Base-by-base conservation (phyloP, 2,797 vertebrate genomes). In the Arrhamphus sclerolepis region DNA sequence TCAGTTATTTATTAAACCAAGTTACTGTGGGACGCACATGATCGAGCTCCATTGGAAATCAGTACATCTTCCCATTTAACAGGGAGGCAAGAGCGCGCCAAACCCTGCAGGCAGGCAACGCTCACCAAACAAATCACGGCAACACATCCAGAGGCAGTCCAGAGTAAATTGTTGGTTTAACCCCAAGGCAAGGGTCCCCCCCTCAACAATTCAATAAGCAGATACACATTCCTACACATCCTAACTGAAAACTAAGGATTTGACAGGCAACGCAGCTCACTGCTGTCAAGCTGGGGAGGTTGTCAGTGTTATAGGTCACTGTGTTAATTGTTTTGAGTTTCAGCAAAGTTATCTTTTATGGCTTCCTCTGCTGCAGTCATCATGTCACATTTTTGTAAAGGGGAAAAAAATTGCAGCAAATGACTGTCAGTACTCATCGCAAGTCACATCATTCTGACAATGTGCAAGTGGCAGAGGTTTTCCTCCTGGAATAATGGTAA, bases 161-260 rank as follows among this genome's bases (percentile, higher is more conserved):
- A 79, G 66, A 85, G 86, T 89, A 91, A 91, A 92, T 90, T 91
- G 87, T 91, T 91, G 78, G 80, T 90, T 89, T 92, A 89, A 89
- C 89, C 91, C 89, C 77, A 75, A 88, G 88, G 90, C 90, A 80
- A 90, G 78, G 82, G 77, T 80, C 82, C 75, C 78, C 75, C 71
- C 44, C 74, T 78, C 77, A 83, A 90, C 83, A 88, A 91, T 89
- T 89, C 87, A 88, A 90, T 89, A 90, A 89, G 77, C 71, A 56
- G 69, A 88, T 79, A 82, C 52, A 51, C 82, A 79, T 80, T 89
- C 77, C 79, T 78, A 79, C 81, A 85, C 84, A 80, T 83, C 69
- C 66, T 66, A 72, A 83, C 71, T 58, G 78, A 74, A 78, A 80
- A 61, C 80, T 56, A 52, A 75, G 63, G 62, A 75, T 75, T 69